Percentiles rank a stretch among this genome's conserved stretches.
These are phyloP conservation scores for Ormyrus labotus DNA, from an alignment of 2,888 invertebrate genomes.

Conservation along the genomic window DNA sequence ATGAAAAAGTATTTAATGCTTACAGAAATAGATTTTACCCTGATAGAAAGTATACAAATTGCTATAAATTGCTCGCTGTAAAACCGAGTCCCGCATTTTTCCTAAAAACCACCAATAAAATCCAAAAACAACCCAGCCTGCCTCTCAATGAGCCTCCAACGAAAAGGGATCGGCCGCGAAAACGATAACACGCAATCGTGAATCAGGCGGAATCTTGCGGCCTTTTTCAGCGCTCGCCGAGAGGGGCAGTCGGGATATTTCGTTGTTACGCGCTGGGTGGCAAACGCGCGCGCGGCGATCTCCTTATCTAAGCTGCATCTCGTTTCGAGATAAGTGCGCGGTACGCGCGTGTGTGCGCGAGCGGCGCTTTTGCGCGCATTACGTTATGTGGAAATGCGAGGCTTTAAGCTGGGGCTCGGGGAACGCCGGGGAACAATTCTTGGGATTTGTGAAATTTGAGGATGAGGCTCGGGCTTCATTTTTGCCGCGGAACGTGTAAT, in stretches of 20 bases:
- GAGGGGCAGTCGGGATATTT: background rate
- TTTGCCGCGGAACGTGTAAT: background rate
- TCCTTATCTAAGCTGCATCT: background rate
- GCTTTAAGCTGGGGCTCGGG: too few species aligned
- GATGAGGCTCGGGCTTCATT: background rate
- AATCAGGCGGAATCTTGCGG: conserved; percentile 5
- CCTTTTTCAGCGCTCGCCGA: conserved; percentile 4
- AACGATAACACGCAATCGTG: conserved; percentile 30
- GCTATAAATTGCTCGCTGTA: too few species aligned
- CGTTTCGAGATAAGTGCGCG: background rate
- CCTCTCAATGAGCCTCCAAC: too few species aligned
- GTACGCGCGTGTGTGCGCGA: too few species aligned
- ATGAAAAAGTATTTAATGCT: too few species aligned
- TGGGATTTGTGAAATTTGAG: background rate
- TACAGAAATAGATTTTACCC: too few species aligned
- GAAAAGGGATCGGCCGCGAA: background rate
- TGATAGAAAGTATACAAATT: too few species aligned
- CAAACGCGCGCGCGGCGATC: background rate
- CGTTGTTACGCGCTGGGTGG: conserved; percentile 9
- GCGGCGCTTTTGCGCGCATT: too few species aligned
- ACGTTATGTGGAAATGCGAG: background rate
- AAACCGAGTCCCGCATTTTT: too few species aligned
- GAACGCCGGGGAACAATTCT: too few species aligned
- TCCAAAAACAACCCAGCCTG: too few species aligned
- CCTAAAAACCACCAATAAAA: too few species aligned